Percentiles rank a stretch among this genome's conserved stretches.
Conservation (phyloP, 92 coral and sea anemone genomes). For the Palythoa grandis region DNA sequence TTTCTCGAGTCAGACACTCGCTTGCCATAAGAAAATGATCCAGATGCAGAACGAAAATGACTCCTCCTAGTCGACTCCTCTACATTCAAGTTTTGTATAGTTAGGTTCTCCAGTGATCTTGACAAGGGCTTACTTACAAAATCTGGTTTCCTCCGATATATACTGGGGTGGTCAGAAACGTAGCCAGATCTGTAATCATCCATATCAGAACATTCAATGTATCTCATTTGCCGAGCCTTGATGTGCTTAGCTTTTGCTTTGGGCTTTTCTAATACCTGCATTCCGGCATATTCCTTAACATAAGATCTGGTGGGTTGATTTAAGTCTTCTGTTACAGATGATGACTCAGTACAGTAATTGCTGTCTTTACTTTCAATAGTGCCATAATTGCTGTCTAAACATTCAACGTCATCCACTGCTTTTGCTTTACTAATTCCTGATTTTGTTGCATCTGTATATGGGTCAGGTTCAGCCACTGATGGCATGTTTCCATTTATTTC, state of each 20-base stretch:
- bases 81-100: slow-evolving; percentile 39
- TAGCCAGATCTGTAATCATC: slow-evolving; percentile 69
- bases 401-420: slow-evolving; percentile 86
- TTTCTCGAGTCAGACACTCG: slow-evolving; percentile 36
- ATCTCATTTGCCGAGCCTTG: slow-evolving; percentile 64
- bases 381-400: slow-evolving; percentile 86
- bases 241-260: slow-evolving; percentile 35
- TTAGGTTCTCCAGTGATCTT: slow-evolving; percentile 80
- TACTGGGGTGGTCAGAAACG: slow-evolving; percentile 45
- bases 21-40: slow-evolving; percentile 52
- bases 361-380: slow-evolving; percentile 96
- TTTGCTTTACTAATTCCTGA: slow-evolving; percentile 85
- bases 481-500: slow-evolving; percentile 56
- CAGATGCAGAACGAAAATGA: slow-evolving; percentile 67
- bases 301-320: slow-evolving; percentile 47
- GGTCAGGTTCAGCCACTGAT: slow-evolving; percentile 28
- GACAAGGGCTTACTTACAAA: slow-evolving; percentile 72
- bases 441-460: slow-evolving; percentile 52
- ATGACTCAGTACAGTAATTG: slow-evolving; percentile 90
- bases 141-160: slow-evolving; percentile 50
- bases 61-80: slow-evolving; percentile 51
- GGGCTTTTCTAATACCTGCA: slow-evolving; percentile 56
- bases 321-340: slow-evolving; percentile 70
- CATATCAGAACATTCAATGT: slow-evolving; percentile 65
- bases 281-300: slow-evolving; percentile 62